phyloP scores from a whole-genome alignment of 2,888 invertebrate genomes.

The Aelia acuminata region DNA sequence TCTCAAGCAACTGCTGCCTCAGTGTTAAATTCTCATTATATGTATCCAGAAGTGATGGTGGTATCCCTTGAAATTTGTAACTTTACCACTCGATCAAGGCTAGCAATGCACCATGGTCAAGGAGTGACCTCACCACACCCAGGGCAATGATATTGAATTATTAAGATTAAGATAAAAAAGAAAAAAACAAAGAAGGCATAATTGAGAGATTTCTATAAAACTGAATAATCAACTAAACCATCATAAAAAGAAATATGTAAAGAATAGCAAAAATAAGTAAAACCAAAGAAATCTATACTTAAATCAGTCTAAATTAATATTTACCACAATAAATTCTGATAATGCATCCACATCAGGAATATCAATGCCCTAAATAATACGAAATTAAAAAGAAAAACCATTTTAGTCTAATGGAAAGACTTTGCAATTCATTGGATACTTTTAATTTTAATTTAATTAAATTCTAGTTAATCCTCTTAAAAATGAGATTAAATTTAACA shows the following conservation, averaged over 20 bases:
- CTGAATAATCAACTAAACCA: not conserved
- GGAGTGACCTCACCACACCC: conserved; percentile 55
- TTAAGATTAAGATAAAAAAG: not conserved
- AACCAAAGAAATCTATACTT: not conserved
- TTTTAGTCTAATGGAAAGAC: not conserved
- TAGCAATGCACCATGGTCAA: conserved; percentile 31
- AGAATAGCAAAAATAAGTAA: not conserved
- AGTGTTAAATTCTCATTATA: conserved; percentile 22
- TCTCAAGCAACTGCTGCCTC: not conserved
- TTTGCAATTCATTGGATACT: not conserved
- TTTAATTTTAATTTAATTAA: too few species aligned
- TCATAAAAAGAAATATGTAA: not conserved
- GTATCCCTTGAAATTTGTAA: conserved; percentile 49
- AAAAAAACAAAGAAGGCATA: not conserved
- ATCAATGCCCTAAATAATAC: not conserved
- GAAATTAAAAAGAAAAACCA: not conserved
- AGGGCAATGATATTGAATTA: conserved; percentile 38
- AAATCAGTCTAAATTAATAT: not conserved
- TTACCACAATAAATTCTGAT: not conserved
- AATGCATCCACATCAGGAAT: not conserved
- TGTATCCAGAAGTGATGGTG: conserved; percentile 17
- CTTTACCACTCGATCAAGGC: conserved; percentile 51
- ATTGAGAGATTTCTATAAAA: not conserved
- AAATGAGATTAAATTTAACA: not conserved
- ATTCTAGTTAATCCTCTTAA: not conserved